Percentiles rank a stretch among this genome's conserved stretches.
phyloP scores from a whole-genome alignment of 1,140 invertebrate genomes.

The Drosophila auraria region DNA sequence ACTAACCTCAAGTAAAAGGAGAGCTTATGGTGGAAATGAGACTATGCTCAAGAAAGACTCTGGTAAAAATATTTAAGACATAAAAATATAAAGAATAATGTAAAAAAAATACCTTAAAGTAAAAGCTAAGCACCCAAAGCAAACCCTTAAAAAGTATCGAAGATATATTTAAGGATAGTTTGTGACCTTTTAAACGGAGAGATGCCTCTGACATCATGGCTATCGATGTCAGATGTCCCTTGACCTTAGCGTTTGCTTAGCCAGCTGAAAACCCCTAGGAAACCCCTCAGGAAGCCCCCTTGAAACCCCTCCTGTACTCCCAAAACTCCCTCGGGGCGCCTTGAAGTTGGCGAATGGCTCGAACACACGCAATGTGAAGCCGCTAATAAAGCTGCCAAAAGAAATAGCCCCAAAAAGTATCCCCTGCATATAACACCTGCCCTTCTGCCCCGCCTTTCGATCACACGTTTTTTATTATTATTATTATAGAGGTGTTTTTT shows the following conservation, averaged over 20 bases:
- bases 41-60: too few relatives aligned
- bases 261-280: background rate
- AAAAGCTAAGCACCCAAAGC: too few relatives aligned
- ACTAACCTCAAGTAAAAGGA: too few relatives aligned
- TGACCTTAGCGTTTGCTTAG: constrained; percentile 33
- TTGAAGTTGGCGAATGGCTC: constrained; percentile 19
- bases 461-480: constrained; percentile 44
- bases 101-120: constrained; percentile 1
- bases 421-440: constrained; percentile 29
- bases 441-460: background rate
- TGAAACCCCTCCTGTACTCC: background rate
- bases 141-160: too few relatives aligned
- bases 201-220: constrained; percentile 23
- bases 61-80: too few relatives aligned
- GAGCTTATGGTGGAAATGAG: too few relatives aligned
- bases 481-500: constrained; percentile 21
- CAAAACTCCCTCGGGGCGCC: background rate
- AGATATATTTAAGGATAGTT: too few relatives aligned
- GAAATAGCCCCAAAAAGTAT: constrained; percentile 8
- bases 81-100: too few relatives aligned
- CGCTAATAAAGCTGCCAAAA: constrained; percentile 46
- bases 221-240: background rate
- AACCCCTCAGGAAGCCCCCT: background rate
- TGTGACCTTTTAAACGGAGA: background rate
- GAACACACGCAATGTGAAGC: constrained; percentile 29